These are phyloP conservation scores for Melikaiella ostensackeni DNA, from an alignment of 2,888 invertebrate genomes.

Conservation along the genomic window DNA sequence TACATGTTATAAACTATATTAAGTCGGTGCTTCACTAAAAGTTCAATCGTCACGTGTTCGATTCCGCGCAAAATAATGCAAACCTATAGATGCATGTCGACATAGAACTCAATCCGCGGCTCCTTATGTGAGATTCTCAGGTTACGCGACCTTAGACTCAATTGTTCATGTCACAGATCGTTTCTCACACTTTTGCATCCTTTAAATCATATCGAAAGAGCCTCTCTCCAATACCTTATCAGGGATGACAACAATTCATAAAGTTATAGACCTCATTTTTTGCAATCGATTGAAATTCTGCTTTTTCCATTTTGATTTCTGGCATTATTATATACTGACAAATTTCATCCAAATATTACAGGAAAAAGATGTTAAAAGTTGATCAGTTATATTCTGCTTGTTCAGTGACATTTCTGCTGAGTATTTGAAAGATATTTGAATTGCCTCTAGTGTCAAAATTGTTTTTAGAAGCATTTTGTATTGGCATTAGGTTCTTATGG, in stretches of 20 bases:
- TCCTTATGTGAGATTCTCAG: conserved; percentile 32
- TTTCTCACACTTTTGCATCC: conserved; percentile 30
- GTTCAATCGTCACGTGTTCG: conserved; percentile 36
- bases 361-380: background rate
- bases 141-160: conserved; percentile 37
- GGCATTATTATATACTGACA: no score
- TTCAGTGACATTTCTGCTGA: no score
- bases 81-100: conserved; percentile 27
- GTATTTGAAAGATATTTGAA: no score
- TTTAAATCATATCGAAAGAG: background rate
- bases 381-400: background rate
- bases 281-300: no score
- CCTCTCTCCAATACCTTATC: background rate
- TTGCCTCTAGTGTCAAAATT: no score
- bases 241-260: background rate
- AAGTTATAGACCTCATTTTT: no score
- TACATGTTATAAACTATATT: conserved; percentile 36
- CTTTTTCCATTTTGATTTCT: no score
- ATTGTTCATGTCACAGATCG: conserved; percentile 32
- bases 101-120: conserved; percentile 35
- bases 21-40: conserved; percentile 22
- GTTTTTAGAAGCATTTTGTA: no score
- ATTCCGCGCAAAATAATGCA: conserved; percentile 25
- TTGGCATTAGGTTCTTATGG: no score
- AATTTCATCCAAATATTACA: background rate